These are phyloP conservation scores for Brachionus plicatilis DNA, from an alignment of 1,140 invertebrate genomes.

Conservation along the genomic window DNA sequence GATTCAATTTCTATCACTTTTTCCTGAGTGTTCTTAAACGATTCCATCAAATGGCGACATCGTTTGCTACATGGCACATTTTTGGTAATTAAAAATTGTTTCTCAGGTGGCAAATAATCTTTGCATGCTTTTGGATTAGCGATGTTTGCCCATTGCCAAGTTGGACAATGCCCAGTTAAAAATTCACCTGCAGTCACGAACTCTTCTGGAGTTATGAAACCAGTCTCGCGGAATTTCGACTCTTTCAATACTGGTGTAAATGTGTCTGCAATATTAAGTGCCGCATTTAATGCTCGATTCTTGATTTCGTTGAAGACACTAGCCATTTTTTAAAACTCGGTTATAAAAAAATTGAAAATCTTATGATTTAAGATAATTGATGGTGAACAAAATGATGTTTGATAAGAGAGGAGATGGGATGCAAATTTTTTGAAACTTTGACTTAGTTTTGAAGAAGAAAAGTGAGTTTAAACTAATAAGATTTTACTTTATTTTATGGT, in stretches of 20 bases:
- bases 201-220: slow-evolving; percentile 79
- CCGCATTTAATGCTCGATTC: slow-evolving; percentile 54
- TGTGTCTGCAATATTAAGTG: slow-evolving; percentile 87
- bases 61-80: slow-evolving; percentile 61
- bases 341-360: not conserved
- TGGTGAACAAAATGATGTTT: not conserved
- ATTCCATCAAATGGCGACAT: slow-evolving; percentile 44
- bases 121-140: slow-evolving; percentile 72
- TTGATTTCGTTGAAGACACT: slow-evolving; percentile 37
- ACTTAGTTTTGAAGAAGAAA: not conserved
- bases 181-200: slow-evolving; percentile 97
- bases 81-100: slow-evolving; percentile 93
- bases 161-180: slow-evolving; percentile 95
- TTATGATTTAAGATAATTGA: not conserved
- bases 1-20: slow-evolving; percentile 76
- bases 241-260: slow-evolving; percentile 94
- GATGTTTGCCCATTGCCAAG: slow-evolving; percentile 91
- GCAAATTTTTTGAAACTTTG: not conserved
- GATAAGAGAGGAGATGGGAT: not conserved
- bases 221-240: slow-evolving; percentile 96
- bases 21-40: slow-evolving; percentile 55
- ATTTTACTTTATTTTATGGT: not conserved
- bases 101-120: slow-evolving; percentile 82
- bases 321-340: slow-evolving; percentile 22
- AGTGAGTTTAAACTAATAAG: not conserved